Conservation (phyloP, 2,113 vertebrate species). For the Tichodroma muraria region DNA sequence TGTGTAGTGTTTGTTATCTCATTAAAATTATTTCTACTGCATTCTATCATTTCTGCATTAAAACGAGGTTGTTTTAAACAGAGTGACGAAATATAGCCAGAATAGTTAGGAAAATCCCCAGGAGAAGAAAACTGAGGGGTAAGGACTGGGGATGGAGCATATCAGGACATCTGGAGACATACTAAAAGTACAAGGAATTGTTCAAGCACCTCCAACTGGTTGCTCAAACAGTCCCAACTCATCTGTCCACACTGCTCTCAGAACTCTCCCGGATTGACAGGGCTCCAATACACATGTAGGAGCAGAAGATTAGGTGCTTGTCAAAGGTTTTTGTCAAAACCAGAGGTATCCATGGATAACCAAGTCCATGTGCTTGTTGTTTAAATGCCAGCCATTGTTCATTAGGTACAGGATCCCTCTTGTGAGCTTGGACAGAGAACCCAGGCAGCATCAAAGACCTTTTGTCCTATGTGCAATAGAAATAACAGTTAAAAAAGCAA, state of each 20-base stretch:
- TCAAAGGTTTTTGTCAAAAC: neutral
- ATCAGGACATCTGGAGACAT: neutral
- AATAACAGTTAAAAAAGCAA: neutral
- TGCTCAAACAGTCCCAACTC: neutral
- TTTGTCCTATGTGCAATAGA: neutral
- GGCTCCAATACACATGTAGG: neutral
- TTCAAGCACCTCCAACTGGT: neutral
- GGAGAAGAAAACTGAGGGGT: neutral
- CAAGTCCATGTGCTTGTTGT: neutral
- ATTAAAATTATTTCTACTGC: neutral
- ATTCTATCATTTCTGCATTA: neutral
- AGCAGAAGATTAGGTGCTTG: neutral
- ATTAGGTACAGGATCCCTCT: neutral
- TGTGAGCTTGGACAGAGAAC: neutral
- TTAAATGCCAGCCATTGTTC: neutral
- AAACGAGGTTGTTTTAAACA: neutral
- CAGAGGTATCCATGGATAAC: neutral
- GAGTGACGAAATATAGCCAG: neutral
- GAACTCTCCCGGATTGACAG: neutral
- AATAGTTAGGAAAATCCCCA: neutral
- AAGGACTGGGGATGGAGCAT: neutral
- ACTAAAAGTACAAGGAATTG: neutral
- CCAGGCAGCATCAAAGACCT: neutral
- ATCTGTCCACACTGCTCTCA: neutral
- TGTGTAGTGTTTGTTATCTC: neutral